A percentile compares a stretch with the other conserved stretches of the same genome.
These are phyloP conservation scores for Sebastes hubbsi DNA, from an alignment of 2,797 vertebrate genomes.

Conservation along the genomic window DNA sequence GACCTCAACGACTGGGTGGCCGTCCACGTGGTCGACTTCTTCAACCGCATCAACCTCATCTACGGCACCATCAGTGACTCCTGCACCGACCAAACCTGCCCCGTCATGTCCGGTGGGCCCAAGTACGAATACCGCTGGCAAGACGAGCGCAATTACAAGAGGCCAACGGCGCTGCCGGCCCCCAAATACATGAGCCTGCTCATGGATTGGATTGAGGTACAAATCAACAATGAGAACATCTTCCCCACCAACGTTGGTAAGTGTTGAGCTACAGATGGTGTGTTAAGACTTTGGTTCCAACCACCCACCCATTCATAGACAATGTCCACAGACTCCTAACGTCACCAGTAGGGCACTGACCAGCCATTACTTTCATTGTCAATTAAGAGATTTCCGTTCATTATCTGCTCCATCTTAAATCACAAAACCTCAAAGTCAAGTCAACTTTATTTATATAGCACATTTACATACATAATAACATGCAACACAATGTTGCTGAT, in stretches of 20 bases:
- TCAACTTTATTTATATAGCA: neutral
- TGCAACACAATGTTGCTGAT: neutral
- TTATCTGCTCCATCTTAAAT: neutral
- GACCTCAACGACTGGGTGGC: conserved; percentile 96
- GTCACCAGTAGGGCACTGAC: neutral
- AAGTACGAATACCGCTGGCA: conserved; percentile 98
- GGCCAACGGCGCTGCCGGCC: conserved; percentile 89
- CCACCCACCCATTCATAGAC: neutral
- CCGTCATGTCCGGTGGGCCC: conserved; percentile 93
- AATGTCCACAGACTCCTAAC: neutral
- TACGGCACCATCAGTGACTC: conserved; percentile 95
- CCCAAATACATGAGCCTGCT: conserved; percentile 96
- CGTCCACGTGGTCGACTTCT: conserved; percentile 97
- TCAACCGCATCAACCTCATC: conserved; percentile 98
- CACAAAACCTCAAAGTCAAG: neutral
- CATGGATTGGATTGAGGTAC: conserved; percentile 98
- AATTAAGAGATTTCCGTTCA: neutral
- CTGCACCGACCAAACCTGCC: conserved; percentile 93
- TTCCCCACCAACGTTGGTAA: conserved; percentile 95
- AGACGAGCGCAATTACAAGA: conserved; percentile 91
- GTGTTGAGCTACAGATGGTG: conserved; percentile 43
- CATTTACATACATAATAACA: neutral
- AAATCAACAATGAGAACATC: conserved; percentile 96
- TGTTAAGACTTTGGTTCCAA: neutral
- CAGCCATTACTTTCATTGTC: neutral